Percentiles rank a stretch among this genome's conserved stretches.
Evolutionary conservation across 2,797 vertebrate genomes (phyloP).

Genomic region (Scolopax rusticola): DNA sequence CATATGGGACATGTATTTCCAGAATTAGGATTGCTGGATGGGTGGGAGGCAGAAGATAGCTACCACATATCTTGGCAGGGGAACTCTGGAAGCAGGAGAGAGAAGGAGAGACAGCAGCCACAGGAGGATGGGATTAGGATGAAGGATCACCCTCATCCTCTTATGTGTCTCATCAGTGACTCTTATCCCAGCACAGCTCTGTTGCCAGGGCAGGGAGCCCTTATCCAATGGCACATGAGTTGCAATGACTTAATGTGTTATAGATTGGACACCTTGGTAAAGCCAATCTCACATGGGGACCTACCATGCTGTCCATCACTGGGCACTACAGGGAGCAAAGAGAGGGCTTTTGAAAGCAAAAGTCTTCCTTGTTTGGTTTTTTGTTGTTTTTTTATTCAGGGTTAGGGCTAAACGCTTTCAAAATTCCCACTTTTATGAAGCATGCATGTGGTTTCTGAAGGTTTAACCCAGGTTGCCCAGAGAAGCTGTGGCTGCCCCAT

Average conservation of each 20-base stretch:
- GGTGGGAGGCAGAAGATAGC: neutral
- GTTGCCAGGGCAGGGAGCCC: neutral
- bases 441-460: neutral
- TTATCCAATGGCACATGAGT: neutral
- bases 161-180: neutral
- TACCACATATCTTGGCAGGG: neutral
- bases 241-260: neutral
- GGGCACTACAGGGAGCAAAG: neutral
- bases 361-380: rapidly evolving
- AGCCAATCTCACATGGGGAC: neutral
- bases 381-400: neutral
- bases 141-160: neutral
- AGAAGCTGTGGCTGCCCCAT: too few species aligned
- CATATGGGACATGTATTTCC: neutral
- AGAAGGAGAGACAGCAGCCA: neutral
- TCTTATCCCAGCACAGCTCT: neutral
- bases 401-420: neutral
- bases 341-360: neutral
- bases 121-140: neutral
- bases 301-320: neutral
- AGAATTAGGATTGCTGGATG: neutral
- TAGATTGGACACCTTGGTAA: neutral
- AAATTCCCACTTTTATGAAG: neutral
- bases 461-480: neutral
- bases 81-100: neutral